A percentile compares a stretch with the other conserved stretches of the same genome.
These are phyloP conservation scores for Perca schrenkii DNA, from an alignment of 2,113 vertebrate genomes.

Conservation along the genomic window DNA sequence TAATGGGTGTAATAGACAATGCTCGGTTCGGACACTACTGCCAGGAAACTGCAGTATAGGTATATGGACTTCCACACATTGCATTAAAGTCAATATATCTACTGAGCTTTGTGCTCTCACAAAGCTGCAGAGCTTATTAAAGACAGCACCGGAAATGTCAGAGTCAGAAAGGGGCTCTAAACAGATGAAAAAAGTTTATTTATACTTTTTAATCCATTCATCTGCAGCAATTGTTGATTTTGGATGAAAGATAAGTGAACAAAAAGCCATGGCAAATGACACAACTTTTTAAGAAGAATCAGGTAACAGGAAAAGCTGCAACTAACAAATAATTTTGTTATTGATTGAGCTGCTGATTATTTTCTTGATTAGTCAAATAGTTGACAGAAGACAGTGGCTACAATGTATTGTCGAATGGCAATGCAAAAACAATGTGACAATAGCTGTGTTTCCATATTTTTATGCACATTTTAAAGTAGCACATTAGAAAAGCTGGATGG, in stretches of 20 bases:
- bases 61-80: slow-evolving; percentile 17
- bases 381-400: background rate
- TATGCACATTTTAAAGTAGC: too few relatives aligned
- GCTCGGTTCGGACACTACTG: slow-evolving; percentile 11
- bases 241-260: background rate
- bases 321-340: background rate
- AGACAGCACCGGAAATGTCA: slow-evolving; percentile 3
- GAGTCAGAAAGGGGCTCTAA: background rate
- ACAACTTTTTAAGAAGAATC: background rate
- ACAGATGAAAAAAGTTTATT: background rate
- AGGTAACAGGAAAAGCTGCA: background rate
- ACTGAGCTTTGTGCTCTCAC: background rate
- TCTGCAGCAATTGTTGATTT: too few relatives aligned
- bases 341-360: background rate
- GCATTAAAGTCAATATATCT: slow-evolving; percentile 16
- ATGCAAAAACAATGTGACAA: background rate
- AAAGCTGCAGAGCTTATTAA: slow-evolving; percentile 10
- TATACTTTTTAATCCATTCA: slow-evolving; percentile 2
- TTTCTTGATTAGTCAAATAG: background rate
- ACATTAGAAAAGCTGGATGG: too few relatives aligned
- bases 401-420: background rate
- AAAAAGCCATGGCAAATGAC: background rate
- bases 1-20: slow-evolving; percentile 31
- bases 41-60: slow-evolving; percentile 20
- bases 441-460: too few relatives aligned